Base-by-base conservation (phyloP, 1,140 invertebrate genomes). In the Wasmannia auropunctata region DNA sequence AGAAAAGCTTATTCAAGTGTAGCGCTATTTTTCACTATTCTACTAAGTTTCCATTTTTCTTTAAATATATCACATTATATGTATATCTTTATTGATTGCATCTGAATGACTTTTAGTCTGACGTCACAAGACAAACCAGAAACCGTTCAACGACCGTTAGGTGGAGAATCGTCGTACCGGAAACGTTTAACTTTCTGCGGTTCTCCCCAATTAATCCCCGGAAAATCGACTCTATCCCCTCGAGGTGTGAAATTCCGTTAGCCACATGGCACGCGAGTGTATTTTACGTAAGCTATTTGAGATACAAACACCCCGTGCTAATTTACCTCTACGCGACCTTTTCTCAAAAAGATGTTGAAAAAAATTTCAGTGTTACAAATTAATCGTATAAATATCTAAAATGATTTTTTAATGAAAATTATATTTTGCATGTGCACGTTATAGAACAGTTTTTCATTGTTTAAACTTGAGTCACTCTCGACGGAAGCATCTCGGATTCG, bases 221-320 rank as follows among this genome's bases (percentile, higher is more conserved):
- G 90, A 91, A 93, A 93, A 93, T 92, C 86, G 85, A 74, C 77
- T 80, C 60, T 75, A 75, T 63, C 79, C 56, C 83, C 72, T 89
- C 86, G 87, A 92, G 90, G 92, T 92, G 89, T 90, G 88, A 90
- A 90, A 88, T 91, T 86, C 63, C 88, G 79, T 89, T 87, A 86
- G 86, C 89, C 93, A 93, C 91, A 93, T 93, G 93, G 91, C 91
- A 91, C 91, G 87, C 88, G 91, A 75, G 85, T 77, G 77, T 62
- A 84, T 65, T 77, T 87, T 90, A 88, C 88, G 84, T 90, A 76
- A 77, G 85, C 85, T 63, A 88, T 86, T 63, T 65, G 85, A 86
- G 60, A 81, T 75, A 58, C 37, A 4, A 25, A 58, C 11, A 22
- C 14, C 19, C 28, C 22, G 31, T 54, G 43, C 46, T 69, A 69